A percentile compares a stretch with the other conserved stretches of the same genome.
These are phyloP conservation scores for Peromyscus attwateri DNA, from an alignment of 2,797 vertebrate species.

Conservation along the genomic window DNA sequence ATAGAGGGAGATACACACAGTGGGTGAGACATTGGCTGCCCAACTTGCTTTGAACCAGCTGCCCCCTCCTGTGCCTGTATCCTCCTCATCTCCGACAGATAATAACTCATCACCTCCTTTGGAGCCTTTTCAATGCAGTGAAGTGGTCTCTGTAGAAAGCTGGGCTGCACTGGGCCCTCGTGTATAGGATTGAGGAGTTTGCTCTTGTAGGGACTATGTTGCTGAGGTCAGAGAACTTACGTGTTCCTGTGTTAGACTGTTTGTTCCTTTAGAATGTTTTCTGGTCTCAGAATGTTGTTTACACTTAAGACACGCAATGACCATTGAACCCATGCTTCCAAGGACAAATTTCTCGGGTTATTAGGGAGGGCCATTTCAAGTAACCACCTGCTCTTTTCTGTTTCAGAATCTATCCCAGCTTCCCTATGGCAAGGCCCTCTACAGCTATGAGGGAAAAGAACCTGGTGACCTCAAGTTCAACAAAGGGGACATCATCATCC, in stretches of 20 bases:
- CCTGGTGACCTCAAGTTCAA: constrained; percentile 97
- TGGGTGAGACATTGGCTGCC: accelerated
- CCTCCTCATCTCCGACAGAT: not conserved
- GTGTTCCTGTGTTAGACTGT: not conserved
- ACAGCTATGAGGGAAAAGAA: constrained; percentile 98
- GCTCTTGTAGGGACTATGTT: not conserved
- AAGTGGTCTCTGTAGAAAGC: not conserved
- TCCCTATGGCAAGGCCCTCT: constrained; percentile 97
- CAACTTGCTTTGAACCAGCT: not conserved
- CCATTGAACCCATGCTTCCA: not conserved
- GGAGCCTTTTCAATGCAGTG: not conserved
- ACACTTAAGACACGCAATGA: not conserved
- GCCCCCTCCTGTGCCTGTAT: not conserved
- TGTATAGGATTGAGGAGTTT: accelerated
- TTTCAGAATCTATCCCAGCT: constrained; percentile 94
- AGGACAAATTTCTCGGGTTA: accelerated
- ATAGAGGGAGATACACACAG: accelerated
- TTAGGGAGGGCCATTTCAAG: not conserved
- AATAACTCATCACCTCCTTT: not conserved
- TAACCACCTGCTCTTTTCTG: constrained; percentile 65
- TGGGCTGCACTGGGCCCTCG: not conserved
- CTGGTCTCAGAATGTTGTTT: not conserved
- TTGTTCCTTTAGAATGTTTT: not conserved
- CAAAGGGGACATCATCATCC: constrained; percentile 97
- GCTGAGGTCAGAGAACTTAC: not conserved